Percentiles rank a stretch among this genome's conserved stretches.
Evolutionary conservation across 2,113 vertebrate genomes (phyloP).

Genomic region (Illadopsis cleaveri): DNA sequence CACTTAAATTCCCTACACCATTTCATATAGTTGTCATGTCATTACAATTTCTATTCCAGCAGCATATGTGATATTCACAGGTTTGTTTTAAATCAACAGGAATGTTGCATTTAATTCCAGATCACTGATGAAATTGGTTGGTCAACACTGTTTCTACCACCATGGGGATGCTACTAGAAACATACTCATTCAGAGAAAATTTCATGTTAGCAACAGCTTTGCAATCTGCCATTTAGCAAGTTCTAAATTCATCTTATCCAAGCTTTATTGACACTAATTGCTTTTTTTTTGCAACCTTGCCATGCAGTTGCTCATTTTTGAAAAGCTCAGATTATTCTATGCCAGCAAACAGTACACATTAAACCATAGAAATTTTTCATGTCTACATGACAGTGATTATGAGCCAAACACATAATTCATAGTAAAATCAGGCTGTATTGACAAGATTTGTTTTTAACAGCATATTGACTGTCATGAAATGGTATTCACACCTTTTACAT

Average conservation of each 20-base stretch:
- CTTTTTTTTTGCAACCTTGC: constrained; percentile 47
- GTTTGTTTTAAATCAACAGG: background rate
- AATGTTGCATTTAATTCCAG: background rate
- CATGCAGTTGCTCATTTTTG: constrained; percentile 19
- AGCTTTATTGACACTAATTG: constrained; percentile 53
- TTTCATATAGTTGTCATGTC: background rate
- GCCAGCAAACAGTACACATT: background rate
- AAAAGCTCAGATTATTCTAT: background rate
- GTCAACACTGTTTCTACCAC: background rate
- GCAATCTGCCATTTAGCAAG: constrained; percentile 37
- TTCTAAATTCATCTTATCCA: constrained; percentile 39
- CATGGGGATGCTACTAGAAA: background rate
- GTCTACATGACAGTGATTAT: background rate
- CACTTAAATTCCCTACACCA: background rate
- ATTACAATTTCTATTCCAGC: background rate
- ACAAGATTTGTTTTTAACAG: background rate
- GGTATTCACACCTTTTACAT: background rate
- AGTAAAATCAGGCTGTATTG: background rate
- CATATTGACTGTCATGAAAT: background rate
- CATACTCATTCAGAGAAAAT: background rate
- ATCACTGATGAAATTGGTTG: background rate
- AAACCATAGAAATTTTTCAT: background rate
- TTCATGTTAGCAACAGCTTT: constrained; percentile 29
- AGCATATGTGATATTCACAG: background rate
- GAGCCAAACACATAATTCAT: background rate